Base-by-base conservation (phyloP, 2,888 invertebrate species). In the Sinohyriopsis cumingii region DNA sequence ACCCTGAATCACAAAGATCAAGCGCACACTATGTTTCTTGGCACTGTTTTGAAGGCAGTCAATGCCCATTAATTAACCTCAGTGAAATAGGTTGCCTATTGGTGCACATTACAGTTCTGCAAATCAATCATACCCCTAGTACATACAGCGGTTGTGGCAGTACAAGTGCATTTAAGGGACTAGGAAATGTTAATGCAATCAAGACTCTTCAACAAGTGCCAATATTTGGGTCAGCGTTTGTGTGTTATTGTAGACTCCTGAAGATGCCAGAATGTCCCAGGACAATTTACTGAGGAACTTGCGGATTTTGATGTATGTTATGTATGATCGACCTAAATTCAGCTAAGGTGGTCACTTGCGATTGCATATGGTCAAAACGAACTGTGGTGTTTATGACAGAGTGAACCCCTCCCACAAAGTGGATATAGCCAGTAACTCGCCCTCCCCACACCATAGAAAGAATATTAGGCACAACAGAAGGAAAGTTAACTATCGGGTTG, bases 91-190 rank as follows among this genome's bases (percentile, higher is more conserved):
- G 28, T 28, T 28, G 28, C 28, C 5, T 28, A 5, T 28, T 28
- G 28, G 5, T 28, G 28, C 55, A 60, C 67, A 57, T 24, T 18
- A 3, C 45, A 67, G 24, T 59, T 60, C 55, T 55, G 69, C 25
- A 63, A 60, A 59, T 69, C 71, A 15, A 61, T 69, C 19, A 18
- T 75, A 55, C 55, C 66, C 9, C 67, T 75, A 4, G 69, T 67
- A 63, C 72, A 28, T n/a, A 65, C 61, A 61, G 59, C 56, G 56
- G 65, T 3, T 68, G 73, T 62, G 68, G 65, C 57, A 66, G 63
- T 19, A 72, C 73, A 20, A 72, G 71, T 66, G 66, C 68, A n/a
- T 74, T 74, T 59, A 71, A 67, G 33, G 71, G 71, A 24, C 68
- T 63, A 25, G 68, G 74, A 3, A 67, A 74, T 59, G 63, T 67